A percentile compares a stretch with the other conserved stretches of the same genome.
Conservation (phyloP, 2,888 invertebrate species). For the Trissoscelio sp. region DNA sequence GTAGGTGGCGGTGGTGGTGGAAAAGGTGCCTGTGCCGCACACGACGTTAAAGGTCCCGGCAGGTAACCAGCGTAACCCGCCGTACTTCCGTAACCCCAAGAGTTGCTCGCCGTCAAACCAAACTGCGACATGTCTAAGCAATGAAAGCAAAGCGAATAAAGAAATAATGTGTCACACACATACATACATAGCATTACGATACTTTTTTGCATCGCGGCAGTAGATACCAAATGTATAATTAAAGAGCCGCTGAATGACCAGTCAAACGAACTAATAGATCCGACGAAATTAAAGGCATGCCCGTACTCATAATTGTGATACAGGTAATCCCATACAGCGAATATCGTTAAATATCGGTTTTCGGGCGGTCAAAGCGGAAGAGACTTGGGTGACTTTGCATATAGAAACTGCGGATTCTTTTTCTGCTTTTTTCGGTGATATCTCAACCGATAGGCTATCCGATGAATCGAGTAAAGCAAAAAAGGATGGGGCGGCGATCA, state of each 20-base stretch:
- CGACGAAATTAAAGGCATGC: conserved; percentile 3
- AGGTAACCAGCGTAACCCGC: conserved; percentile 94
- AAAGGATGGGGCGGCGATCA: conserved; percentile 71
- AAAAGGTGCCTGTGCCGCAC: conserved; percentile 86
- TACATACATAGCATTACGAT: too few species aligned
- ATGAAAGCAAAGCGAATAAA: not conserved
- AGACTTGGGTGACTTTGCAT: conserved; percentile 49
- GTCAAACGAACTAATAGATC: not conserved
- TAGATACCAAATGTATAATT: not conserved
- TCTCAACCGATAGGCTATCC: conserved; percentile 76
- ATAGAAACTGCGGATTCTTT: conserved; percentile 60
- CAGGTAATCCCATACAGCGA: conserved; percentile 12
- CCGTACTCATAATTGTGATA: conserved; percentile 30
- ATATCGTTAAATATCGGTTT: conserved; percentile 62
- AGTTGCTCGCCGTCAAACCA: conserved; percentile 92
- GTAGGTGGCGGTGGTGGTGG: conserved; percentile 80
- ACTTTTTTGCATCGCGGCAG: too few species aligned
- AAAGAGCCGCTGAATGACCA: not conserved
- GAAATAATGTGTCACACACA: not conserved
- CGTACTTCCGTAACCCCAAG: conserved; percentile 94
- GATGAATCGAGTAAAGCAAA: conserved; percentile 75
- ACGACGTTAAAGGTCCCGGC: conserved; percentile 89
- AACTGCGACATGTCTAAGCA: conserved; percentile 92
- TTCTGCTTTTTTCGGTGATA: conserved; percentile 62
- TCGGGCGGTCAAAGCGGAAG: conserved; percentile 40